Percentiles rank a stretch among this genome's conserved stretches.
Evolutionary conservation across 2,888 invertebrate species (phyloP).

Genomic region (Drosophila neotestacea): DNA sequence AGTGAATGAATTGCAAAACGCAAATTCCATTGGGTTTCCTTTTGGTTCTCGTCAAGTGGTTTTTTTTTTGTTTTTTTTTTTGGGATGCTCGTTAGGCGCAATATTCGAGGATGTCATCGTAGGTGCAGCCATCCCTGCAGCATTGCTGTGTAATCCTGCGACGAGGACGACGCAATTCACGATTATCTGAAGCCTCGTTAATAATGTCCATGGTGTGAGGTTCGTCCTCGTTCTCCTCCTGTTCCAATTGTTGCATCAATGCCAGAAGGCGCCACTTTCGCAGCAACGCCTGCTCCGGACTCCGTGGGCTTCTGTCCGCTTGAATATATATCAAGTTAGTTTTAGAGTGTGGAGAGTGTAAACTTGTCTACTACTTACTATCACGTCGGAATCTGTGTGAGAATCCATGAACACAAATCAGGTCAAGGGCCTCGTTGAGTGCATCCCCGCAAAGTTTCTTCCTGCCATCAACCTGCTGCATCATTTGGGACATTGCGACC

Average conservation of each 20-base stretch:
- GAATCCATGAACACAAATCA: conserved; percentile 72
- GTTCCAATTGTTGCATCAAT: conserved; percentile 38
- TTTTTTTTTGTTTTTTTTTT: not conserved
- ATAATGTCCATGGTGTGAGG: not conserved
- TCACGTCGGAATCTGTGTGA: conserved; percentile 54
- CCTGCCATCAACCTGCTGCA: conserved; percentile 55
- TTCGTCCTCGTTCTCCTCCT: not conserved
- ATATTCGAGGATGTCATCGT: conserved; percentile 66
- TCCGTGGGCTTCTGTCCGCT: conserved; percentile 43
- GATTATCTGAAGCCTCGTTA: conserved; percentile 13
- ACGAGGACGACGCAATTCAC: conserved; percentile 56
- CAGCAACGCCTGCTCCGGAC: conserved; percentile 32
- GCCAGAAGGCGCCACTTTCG: conserved; percentile 45
- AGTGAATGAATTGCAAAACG: conserved; percentile 64
- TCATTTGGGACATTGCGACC: conserved; percentile 52
- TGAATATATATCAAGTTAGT: conserved; percentile 6
- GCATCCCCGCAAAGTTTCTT: conserved; percentile 69
- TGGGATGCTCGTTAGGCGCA: conserved; percentile 51
- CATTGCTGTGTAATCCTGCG: conserved; percentile 68
- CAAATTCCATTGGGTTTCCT: conserved; percentile 17
- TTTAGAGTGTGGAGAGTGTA: not conserved
- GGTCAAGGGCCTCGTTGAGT: conserved; percentile 66
- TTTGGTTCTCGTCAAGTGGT: conserved; percentile 5
- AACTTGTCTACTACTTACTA: conserved; percentile 67
- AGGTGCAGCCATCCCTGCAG: conserved; percentile 69